Evolutionary conservation across 35 echinoderm and acorn worm genomes (phyloP), one percentile per base, ranked within the genome.

Genomic region (Strongylocentrotus purpuratus): DNA sequence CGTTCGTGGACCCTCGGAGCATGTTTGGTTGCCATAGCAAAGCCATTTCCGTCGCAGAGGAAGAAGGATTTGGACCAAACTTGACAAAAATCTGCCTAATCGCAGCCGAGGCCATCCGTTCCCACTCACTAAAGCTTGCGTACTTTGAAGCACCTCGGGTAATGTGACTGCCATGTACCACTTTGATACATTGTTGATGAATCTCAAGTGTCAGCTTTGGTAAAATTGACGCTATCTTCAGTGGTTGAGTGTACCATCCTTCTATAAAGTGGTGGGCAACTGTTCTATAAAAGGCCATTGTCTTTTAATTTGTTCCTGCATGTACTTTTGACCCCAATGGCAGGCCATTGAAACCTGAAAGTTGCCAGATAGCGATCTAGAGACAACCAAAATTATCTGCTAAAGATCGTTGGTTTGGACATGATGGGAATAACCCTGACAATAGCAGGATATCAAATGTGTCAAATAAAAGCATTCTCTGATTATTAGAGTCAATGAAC

Each of bases 51-150:
- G 65, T 18, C 25, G 18, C 65, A n/a, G 4, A 78, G 65, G 65
- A 78, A 78, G 65, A 78, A 78, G 65, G 65, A 78, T 78, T 78
- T 28, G 22, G 65, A 78, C 22, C 28, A n/a, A 78, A 78, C 20
- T 78, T 78, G 65, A 78, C 65, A 78, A 18, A n/a, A 78, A 78
- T 78, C 65, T 78, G 65, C 22, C 65, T 78, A 78, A 78, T 78
- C 22, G 65, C 20, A 22, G 28, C 22, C 65, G 65, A 78, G 65
- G 65, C 65, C 65, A 78, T 78, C 65, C 65, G 28, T 78, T 78
- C 18, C 65, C 28, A 1, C 18, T 78, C 65, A 15, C 18, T 7
- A 7, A 25, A 28, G 61, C 61, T 70, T 25, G 18, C 17, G 2
- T 28, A 70, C 22, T 70, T 70, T 70, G 61, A 50, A 50, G 48